These are phyloP conservation scores for Cerceris ruficornis DNA, from an alignment of 2,888 invertebrate genomes.

Conservation along the genomic window DNA sequence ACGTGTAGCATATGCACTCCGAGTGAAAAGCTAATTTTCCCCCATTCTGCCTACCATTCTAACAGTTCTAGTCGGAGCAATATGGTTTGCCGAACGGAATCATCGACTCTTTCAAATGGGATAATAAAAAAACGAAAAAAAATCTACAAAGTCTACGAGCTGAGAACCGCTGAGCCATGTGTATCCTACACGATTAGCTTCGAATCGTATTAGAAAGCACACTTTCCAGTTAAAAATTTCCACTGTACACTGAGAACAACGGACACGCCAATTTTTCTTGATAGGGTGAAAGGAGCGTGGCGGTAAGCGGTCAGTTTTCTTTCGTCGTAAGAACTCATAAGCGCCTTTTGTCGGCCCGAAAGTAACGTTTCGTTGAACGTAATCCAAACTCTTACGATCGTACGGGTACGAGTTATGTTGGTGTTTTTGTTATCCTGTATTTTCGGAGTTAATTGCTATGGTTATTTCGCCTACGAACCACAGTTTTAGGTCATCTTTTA, in stretches of 20 bases:
- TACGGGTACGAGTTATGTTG: not conserved
- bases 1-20: not conserved
- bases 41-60: not conserved
- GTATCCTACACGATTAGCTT: conserved; percentile 12
- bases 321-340: conserved; percentile 23
- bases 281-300: conserved; percentile 39
- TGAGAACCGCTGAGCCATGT: not conserved
- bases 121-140: not conserved
- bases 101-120: not conserved
- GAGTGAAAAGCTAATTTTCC: conserved; percentile 1
- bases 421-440: too few relatives aligned
- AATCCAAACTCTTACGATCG: conserved; percentile 36
- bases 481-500: too few relatives aligned
- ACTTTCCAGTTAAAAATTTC: conserved; percentile 32
- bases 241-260: conserved; percentile 2
- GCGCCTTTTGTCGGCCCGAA: conserved; percentile 39
- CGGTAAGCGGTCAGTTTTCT: conserved; percentile 24
- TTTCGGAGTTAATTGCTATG: too few relatives aligned
- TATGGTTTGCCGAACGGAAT: conserved; percentile 4
- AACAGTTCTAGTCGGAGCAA: not conserved
- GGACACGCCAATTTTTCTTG: conserved; percentile 26
- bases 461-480: too few relatives aligned
- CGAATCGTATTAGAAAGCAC: conserved; percentile 37
- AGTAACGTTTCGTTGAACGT: conserved; percentile 47
- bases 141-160: not conserved